Evolutionary conservation across 1,140 invertebrate genomes (phyloP).

Genomic region (Drosophila kohkoa): DNA sequence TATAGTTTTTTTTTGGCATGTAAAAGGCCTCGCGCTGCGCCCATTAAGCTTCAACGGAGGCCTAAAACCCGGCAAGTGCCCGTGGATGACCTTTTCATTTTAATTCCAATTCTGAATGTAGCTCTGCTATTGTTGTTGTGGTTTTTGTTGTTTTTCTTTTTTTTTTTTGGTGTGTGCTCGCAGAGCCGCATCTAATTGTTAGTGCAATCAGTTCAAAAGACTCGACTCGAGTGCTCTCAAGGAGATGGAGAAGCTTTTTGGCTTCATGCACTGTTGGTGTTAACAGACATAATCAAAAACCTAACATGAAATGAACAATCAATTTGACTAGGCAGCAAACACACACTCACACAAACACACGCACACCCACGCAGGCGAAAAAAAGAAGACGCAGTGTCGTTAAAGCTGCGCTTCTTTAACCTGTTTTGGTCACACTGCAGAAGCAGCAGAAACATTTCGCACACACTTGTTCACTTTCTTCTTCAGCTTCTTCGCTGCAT

Average conservation of each 20-base stretch:
- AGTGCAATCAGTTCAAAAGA: constrained; percentile 55
- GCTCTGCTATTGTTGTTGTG: constrained; percentile 38
- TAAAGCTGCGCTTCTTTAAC: not conserved
- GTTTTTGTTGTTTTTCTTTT: constrained; percentile 26
- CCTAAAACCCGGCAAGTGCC: constrained; percentile 64
- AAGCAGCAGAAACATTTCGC: constrained; percentile 68
- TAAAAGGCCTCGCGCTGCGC: constrained; percentile 59
- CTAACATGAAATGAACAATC: constrained; percentile 48
- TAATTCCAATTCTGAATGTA: constrained; percentile 65
- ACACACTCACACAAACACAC: constrained; percentile 24
- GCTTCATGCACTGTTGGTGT: constrained; percentile 59
- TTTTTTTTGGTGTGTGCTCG: constrained; percentile 35
- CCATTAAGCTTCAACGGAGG: constrained; percentile 66
- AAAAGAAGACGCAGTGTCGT: not conserved
- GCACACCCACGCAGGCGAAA: constrained; percentile 35
- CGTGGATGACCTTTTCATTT: constrained; percentile 74
- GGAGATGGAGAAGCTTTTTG: constrained; percentile 9
- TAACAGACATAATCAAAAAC: constrained; percentile 62
- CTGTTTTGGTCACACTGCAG: not conserved
- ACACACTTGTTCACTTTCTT: constrained; percentile 81
- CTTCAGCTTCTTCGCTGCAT: constrained; percentile 43
- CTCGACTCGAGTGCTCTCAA: constrained; percentile 40
- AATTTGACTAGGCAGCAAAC: constrained; percentile 51
- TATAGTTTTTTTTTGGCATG: constrained; percentile 44
- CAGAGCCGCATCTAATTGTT: constrained; percentile 70